phyloP scores from a whole-genome alignment of 53 echinoderm and acorn worm genomes.

The Antedon mediterranea region DNA sequence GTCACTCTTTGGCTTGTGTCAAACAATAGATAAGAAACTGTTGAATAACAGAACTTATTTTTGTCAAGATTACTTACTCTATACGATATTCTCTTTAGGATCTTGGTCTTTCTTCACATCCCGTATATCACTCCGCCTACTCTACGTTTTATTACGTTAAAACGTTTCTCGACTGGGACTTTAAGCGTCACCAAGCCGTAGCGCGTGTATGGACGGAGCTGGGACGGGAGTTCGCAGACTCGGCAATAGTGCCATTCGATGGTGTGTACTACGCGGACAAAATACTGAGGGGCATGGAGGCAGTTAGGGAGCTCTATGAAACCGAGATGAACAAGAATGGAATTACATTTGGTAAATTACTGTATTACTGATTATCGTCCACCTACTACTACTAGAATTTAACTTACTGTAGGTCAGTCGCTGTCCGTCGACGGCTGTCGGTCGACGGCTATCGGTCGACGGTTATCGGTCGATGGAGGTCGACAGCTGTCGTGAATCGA shows the following conservation, averaged over 20 bases:
- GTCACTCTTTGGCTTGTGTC: no score
- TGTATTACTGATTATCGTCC: no score
- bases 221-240: constrained; percentile 42
- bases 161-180: neutral
- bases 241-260: constrained; percentile 46
- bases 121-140: constrained; percentile 87
- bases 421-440: no score
- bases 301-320: constrained; percentile 33
- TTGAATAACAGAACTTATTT: no score
- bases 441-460: no score
- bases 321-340: constrained; percentile 25
- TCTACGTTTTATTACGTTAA: constrained; percentile 66
- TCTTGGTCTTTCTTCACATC: constrained; percentile 60
- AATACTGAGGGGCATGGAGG: constrained; percentile 25
- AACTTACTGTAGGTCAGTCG: no score
- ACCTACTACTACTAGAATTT: no score
- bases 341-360: constrained; percentile 39
- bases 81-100: constrained; percentile 40
- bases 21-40: no score
- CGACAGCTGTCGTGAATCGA: no score
- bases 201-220: constrained; percentile 51
- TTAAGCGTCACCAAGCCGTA: constrained; percentile 43
- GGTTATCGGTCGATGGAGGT: no score
- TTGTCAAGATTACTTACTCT: no score
- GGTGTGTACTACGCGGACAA: constrained; percentile 39